Evolutionary conservation across 2,113 vertebrate species (phyloP).

Genomic region (Elephas maximus): DNA sequence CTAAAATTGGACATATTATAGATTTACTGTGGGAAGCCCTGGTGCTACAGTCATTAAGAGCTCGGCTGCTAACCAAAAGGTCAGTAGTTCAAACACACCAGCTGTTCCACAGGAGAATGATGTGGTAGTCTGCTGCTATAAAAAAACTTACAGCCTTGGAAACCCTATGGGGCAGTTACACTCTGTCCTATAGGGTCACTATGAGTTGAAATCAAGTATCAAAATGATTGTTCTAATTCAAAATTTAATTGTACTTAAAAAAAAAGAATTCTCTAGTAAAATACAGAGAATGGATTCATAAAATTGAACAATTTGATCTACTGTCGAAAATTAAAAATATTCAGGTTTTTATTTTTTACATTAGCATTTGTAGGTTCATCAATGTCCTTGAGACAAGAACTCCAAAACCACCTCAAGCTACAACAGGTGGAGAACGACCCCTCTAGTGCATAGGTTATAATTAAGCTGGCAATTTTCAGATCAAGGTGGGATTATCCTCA

Average conservation of each 20-base stretch:
- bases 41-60: too few relatives aligned
- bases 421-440: not conserved
- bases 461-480: constrained; percentile 26
- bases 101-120: too few relatives aligned
- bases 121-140: too few relatives aligned
- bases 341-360: not conserved
- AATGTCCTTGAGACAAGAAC: not conserved
- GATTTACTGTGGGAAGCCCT: not conserved
- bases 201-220: not conserved
- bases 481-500: not conserved
- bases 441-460: not conserved
- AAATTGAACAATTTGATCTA: not conserved
- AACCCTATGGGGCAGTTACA: too few relatives aligned
- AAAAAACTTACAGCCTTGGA: too few relatives aligned
- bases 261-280: not conserved
- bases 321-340: not conserved
- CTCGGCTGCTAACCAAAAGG: too few relatives aligned
- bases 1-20: not conserved
- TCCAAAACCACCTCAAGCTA: not conserved
- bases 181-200: not conserved
- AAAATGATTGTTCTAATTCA: not conserved
- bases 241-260: not conserved
- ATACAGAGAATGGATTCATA: not conserved
- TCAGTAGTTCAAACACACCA: too few relatives aligned
- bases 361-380: not conserved